Percentiles rank a stretch among this genome's conserved stretches.
Evolutionary conservation across 2,888 invertebrate species (phyloP).

Genomic region (Drosophila longiperda): DNA sequence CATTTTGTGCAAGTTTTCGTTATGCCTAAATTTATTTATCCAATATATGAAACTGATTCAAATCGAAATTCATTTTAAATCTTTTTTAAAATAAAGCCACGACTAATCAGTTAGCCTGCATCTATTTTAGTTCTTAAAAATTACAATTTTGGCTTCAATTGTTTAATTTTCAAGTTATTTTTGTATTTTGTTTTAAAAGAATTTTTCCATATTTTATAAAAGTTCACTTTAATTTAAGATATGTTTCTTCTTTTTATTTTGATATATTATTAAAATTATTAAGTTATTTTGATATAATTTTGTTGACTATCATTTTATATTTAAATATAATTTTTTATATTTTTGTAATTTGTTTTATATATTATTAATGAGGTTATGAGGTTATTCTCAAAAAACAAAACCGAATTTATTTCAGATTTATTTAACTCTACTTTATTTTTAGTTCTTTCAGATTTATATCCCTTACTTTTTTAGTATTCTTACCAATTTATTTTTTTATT

Average conservation of each 20-base stretch:
- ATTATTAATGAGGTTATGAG: too few species aligned
- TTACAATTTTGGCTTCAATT: neutral
- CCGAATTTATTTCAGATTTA: neutral
- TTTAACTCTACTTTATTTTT: neutral
- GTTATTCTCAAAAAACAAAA: neutral
- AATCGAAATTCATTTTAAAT: neutral
- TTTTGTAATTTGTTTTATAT: neutral
- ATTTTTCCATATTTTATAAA: neutral
- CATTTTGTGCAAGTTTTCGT: constrained; percentile 25
- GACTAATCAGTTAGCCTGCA: neutral
- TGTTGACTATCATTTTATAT: neutral
- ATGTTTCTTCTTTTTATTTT: neutral
- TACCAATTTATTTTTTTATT: neutral
- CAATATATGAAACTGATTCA: neutral
- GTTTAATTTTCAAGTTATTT: neutral
- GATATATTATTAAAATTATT: neutral
- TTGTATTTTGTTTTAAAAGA: neutral
- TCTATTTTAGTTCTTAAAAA: neutral
- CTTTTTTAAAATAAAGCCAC: neutral
- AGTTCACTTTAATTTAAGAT: neutral
- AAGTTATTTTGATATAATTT: too few species aligned
- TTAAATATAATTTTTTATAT: neutral
- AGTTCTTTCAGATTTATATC: neutral
- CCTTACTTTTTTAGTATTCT: neutral
- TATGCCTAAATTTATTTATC: neutral